Percentiles rank a stretch among this genome's conserved stretches.
These are phyloP conservation scores for Meloidogyne hapla DNA, from an alignment of 1,140 invertebrate species.

Conservation along the genomic window DNA sequence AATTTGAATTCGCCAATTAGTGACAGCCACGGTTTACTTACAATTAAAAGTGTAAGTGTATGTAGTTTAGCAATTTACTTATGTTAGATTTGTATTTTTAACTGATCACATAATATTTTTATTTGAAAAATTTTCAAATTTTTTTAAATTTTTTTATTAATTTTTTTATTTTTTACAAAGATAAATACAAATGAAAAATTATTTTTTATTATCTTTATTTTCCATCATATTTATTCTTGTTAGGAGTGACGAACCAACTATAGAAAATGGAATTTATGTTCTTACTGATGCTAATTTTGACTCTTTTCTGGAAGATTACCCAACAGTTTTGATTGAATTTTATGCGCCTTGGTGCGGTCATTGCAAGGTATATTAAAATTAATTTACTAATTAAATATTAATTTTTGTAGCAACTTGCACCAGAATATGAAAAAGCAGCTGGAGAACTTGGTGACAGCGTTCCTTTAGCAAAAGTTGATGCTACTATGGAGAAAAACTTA, in stretches of 20 bases:
- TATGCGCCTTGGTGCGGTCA: conserved; percentile 53
- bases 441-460: conserved; percentile 76
- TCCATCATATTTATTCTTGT: background rate
- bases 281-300: conserved; percentile 52
- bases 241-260: conserved; percentile 20
- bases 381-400: conserved; percentile 45
- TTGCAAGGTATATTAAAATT: background rate
- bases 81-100: too few species aligned
- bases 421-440: conserved; percentile 93
- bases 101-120: too few species aligned
- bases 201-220: background rate
- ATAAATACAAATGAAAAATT: background rate
- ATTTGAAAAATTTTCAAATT: too few species aligned
- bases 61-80: too few species aligned
- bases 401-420: conserved; percentile 72
- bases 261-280: conserved; percentile 47
- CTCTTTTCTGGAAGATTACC: conserved; percentile 44
- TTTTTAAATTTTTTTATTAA: too few species aligned
- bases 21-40: too few species aligned
- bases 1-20: too few species aligned
- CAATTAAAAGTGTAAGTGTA: background rate
- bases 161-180: too few species aligned
- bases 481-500: conserved; percentile 59
- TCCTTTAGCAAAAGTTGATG: conserved; percentile 71
- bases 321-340: conserved; percentile 49